Conservation (phyloP, 2,888 invertebrate species). For the Orthonevra nobilis region DNA sequence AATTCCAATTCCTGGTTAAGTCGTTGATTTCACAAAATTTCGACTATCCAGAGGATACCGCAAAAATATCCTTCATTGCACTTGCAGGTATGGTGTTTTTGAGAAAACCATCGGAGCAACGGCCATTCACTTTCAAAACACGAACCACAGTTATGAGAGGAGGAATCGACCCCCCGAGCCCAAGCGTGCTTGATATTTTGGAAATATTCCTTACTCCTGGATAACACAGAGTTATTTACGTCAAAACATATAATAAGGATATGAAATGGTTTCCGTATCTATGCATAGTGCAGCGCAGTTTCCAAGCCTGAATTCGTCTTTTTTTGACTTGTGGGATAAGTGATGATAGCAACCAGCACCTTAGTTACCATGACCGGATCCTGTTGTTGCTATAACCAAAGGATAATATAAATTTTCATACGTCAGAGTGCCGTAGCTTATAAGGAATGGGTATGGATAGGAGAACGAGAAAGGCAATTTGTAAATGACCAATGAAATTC, state of each 20-base stretch:
- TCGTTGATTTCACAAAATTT: slow-evolving; percentile 52
- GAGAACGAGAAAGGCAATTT: slow-evolving; percentile 41
- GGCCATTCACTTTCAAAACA: slow-evolving; percentile 48
- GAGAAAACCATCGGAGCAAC: neutral
- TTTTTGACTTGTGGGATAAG: slow-evolving; percentile 53
- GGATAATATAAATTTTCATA: slow-evolving; percentile 45
- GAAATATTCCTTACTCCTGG: slow-evolving; percentile 46
- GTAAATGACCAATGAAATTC: slow-evolving; percentile 64
- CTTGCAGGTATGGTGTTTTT: slow-evolving; percentile 33
- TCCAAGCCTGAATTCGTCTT: slow-evolving; percentile 30
- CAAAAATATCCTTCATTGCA: slow-evolving; percentile 52
- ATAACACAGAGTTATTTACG: slow-evolving; percentile 61
- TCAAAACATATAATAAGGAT: slow-evolving; percentile 67
- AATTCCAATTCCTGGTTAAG: slow-evolving; percentile 45
- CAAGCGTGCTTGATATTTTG: slow-evolving; percentile 58
- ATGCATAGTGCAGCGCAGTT: neutral
- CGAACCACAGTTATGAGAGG: slow-evolving; percentile 59
- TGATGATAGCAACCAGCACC: slow-evolving; percentile 63
- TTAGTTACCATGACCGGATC: slow-evolving; percentile 56
- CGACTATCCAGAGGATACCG: slow-evolving; percentile 53
- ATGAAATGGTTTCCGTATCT: slow-evolving; percentile 38
- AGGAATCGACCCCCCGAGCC: neutral
- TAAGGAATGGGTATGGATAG: neutral
- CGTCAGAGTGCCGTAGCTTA: neutral
- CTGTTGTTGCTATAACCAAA: slow-evolving; percentile 46